These are phyloP conservation scores for Dasysyrphus tricinctus DNA, from an alignment of 2,888 invertebrate species.

Conservation along the genomic window DNA sequence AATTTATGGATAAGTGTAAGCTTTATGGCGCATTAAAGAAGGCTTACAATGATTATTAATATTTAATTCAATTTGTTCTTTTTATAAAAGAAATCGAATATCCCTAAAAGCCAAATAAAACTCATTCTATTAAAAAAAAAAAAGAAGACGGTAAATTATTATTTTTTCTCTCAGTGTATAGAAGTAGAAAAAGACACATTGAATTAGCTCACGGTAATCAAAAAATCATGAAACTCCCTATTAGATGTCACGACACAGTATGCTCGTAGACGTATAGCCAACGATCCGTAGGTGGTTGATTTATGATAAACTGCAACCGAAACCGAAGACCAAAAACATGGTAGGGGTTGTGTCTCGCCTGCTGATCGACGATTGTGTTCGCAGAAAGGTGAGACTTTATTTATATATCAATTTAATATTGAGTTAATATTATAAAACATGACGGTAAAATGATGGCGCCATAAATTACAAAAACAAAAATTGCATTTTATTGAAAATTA, in stretches of 20 bases:
- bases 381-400: not conserved
- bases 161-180: not conserved
- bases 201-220: conserved; percentile 50
- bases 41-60: no score
- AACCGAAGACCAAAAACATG: not conserved
- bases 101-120: no score
- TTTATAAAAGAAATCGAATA: no score
- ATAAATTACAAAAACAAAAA: not conserved
- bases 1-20: no score
- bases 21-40: no score
- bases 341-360: not conserved
- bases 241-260: conserved; percentile 25
- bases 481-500: not conserved
- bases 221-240: conserved; percentile 53
- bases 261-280: conserved; percentile 13
- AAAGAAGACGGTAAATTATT: no score
- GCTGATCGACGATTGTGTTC: not conserved
- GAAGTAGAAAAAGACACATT: conserved; percentile 6
- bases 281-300: conserved; percentile 25
- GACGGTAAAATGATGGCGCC: not conserved
- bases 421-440: not conserved
- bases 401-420: not conserved
- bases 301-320: conserved; percentile 21
- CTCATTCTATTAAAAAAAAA: no score
- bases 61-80: no score